Evolutionary conservation across 2,113 vertebrate genomes (phyloP).

Genomic region (Dicrurus megarhynchus): DNA sequence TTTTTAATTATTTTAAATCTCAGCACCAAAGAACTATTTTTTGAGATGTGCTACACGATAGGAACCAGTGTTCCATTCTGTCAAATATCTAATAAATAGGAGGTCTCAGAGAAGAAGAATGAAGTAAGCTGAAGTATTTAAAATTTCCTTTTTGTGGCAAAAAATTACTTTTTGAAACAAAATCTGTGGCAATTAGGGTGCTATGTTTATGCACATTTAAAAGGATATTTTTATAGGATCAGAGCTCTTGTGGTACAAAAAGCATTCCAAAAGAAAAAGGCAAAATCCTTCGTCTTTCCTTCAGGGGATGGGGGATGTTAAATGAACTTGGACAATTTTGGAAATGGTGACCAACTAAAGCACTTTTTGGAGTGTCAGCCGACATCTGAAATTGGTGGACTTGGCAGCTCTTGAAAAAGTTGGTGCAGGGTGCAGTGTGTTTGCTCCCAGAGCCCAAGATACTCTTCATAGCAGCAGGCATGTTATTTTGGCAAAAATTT

Average conservation of each 20-base stretch:
- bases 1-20: background rate
- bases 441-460: background rate
- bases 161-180: background rate
- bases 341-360: background rate
- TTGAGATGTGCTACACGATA: background rate
- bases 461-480: background rate
- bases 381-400: background rate
- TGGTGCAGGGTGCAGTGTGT: background rate
- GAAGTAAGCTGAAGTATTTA: background rate
- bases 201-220: background rate
- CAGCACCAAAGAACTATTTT: background rate
- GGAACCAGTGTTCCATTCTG: background rate
- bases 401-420: background rate
- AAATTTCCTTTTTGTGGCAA: background rate
- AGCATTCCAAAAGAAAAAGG: no score
- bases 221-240: background rate
- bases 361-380: background rate
- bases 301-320: background rate
- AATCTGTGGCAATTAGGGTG: background rate
- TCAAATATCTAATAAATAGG: background rate
- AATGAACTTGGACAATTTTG: background rate
- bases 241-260: background rate
- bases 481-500: background rate
- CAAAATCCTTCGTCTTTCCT: background rate
- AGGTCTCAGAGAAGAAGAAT: background rate